Conservation (phyloP, 2,888 invertebrate genomes). For the Synanthedon andrenaeformis region DNA sequence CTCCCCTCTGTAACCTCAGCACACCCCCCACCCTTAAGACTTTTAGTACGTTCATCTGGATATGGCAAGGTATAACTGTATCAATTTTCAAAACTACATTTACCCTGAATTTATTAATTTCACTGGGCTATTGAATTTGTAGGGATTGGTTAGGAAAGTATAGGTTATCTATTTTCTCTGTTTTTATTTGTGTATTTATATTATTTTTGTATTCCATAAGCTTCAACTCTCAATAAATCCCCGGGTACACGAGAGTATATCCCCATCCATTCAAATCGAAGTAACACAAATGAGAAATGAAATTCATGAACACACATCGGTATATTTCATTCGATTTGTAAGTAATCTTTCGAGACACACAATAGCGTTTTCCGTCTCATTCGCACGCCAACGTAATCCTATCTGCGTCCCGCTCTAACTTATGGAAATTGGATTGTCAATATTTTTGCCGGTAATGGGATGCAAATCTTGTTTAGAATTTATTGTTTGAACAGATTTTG, state of each 20-base stretch:
- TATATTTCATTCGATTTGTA: background rate
- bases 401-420: background rate
- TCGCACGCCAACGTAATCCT: background rate
- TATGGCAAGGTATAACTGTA: no score
- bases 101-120: no score
- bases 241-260: background rate
- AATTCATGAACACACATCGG: background rate
- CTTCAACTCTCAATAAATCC: no score
- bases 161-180: no score
- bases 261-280: background rate
- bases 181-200: no score
- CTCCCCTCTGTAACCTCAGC: no score
- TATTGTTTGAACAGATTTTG: background rate
- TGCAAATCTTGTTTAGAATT: background rate
- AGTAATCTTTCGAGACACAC: background rate
- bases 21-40: no score
- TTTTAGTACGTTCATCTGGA: no score
- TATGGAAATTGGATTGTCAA: background rate
- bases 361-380: background rate
- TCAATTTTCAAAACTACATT: no score
- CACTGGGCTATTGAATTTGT: no score
- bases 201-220: background rate
- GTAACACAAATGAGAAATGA: background rate
- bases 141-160: no score
- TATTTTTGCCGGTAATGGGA: background rate